Evolutionary conservation across 2,113 vertebrate genomes (phyloP).

Genomic region (Poeciliopsis turrubarensis): DNA sequence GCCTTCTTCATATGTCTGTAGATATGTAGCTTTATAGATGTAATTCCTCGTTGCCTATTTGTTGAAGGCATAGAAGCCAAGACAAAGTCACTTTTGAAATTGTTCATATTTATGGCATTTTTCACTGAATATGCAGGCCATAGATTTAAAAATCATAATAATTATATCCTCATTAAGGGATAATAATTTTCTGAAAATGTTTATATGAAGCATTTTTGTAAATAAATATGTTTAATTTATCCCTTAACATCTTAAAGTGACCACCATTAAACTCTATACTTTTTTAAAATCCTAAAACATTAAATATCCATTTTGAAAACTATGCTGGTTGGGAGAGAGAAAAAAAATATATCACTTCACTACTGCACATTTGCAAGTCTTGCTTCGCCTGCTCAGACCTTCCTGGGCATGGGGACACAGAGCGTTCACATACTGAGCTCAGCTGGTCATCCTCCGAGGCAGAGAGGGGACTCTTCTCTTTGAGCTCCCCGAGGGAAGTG

Average conservation of each 20-base stretch:
- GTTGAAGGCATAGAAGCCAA: not conserved
- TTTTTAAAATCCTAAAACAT: not conserved
- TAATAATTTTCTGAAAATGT: not conserved
- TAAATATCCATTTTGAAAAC: conserved; percentile 14
- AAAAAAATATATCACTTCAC: conserved; percentile 7
- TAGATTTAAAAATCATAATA: too few relatives aligned
- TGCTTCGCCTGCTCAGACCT: conserved; percentile 35
- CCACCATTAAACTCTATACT: not conserved
- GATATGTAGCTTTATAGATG: not conserved
- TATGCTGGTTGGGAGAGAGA: conserved; percentile 8
- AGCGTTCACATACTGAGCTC: conserved; percentile 63
- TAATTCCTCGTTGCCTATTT: not conserved
- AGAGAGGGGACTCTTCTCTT: conserved; percentile 67
- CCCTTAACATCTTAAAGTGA: not conserved
- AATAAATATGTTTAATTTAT: not conserved
- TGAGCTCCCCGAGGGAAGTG: conserved; percentile 67
- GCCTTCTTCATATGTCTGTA: conserved; percentile 20
- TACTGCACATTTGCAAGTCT: conserved; percentile 31
- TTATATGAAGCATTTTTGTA: not conserved
- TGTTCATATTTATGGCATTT: not conserved
- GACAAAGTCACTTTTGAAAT: not conserved
- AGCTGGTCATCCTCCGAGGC: conserved; percentile 77
- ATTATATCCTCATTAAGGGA: too few relatives aligned
- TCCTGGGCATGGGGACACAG: conserved; percentile 36
- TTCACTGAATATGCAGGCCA: not conserved